Evolutionary conservation across 2,888 invertebrate genomes (phyloP), one percentile per base, ranked within the genome.

Genomic region (Helobdella robusta): DNA sequence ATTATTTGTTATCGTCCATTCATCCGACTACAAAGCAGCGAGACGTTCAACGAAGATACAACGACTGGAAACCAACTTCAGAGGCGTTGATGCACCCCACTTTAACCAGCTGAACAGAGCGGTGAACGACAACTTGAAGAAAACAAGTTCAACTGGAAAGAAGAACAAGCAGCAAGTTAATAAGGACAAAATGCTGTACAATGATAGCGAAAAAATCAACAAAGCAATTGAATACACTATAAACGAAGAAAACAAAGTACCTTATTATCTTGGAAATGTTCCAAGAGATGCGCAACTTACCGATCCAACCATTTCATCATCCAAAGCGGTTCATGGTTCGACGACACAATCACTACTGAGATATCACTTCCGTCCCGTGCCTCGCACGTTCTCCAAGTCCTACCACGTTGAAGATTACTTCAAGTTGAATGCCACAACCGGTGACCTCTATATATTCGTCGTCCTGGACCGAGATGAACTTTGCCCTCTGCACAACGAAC

Each of bases 381-480:
- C 48, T 44, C 60, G 28, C 15, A 34, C 25, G 20, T 18, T 34
- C 30, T 36, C 44, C 28, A 60, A 25, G 23, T 28, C 40, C 8
- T 40, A 30, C 5, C 28, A 54, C n/a, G 56, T 59, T 25, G 35
- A 46, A 15, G 32, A 40, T 4, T 64, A 61, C 36, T 67, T 67
- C 50, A 25, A 34, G 23, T 48, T 67, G 32, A 61, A 66, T 48
- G 67, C 68, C 30, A 46, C 60, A 18, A 32, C 65, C 18, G 68
- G 70, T n/a, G 56, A 69, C 8, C 32, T 70, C 23, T 66, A 62
- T 23, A 66, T 68, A 5, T 46, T 67, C 11, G 23, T 64, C 28
- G 34, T 44, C 18, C 52, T 70, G 5, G 70, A 70, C 59, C 20
- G 70, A 25, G 70, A 70, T 25, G 46, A 25, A 44, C 52, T 69